Evolutionary conservation across 2,113 vertebrate species (phyloP), one percentile per base, ranked within the genome.

Genomic region (Xenopus laevis): DNA sequence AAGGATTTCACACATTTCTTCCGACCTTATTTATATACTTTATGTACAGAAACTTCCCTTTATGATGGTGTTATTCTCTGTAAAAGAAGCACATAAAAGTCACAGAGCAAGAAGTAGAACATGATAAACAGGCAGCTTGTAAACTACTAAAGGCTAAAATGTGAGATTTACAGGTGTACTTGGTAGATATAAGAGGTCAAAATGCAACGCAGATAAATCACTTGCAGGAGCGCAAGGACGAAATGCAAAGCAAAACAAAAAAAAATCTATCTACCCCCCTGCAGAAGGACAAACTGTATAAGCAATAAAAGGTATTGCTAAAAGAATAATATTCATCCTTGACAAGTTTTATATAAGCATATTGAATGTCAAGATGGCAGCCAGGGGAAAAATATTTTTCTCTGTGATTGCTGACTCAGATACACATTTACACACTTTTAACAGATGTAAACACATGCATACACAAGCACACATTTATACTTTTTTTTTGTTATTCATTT

Each of bases 171-270:
- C 59, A 55, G 50, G 73, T 45, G 52, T 50, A 44, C 47, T 45
- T 76, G n/a, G 44, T 27, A 69, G 59, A 76, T 68, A 69, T 62
- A 46, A 69, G 73, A 69, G 66, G 73, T 76, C 73, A 69, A 59
- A 63, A 69, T 69, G 66, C 69, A 63, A 69, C 73, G 63, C 47
- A 63, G 46, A 76, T 76, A 76, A 76, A 76, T 69, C 73, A 55
- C 58, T 55, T 61, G 58, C 33, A 40, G 33, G 33, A 40, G 33
- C 69, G 20, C 62, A 69, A 57, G 66, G 73, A 69, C 62, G 47
- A 45, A 69, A 69, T 68, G 57, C 23, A 68, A 57, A 68, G 46
- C 57, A 59, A 75, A 40, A 40, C 33, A 40, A 40, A 40, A 40
- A 4, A 40, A 40, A 7, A 45, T 68, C 45, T 66, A 30, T 47